phyloP scores from a whole-genome alignment of 2,888 invertebrate species.

The Blera fallax region DNA sequence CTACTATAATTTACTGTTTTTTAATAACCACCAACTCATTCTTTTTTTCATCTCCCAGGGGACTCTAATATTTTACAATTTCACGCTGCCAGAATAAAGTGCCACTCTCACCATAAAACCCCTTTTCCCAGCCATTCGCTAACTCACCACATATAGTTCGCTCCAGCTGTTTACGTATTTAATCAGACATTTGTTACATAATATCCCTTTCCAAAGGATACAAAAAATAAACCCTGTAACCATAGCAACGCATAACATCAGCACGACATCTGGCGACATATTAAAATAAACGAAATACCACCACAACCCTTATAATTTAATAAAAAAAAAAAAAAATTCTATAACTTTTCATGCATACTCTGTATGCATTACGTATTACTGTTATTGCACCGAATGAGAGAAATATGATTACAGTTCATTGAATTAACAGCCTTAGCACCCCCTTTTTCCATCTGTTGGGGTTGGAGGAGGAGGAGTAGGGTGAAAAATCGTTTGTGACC shows the following conservation, averaged over 20 bases:
- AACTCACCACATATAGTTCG: conserved; percentile 32
- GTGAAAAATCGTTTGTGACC: conserved; percentile 23
- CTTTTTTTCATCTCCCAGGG: neutral
- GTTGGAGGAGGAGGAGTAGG: neutral
- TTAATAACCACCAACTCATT: conserved; percentile 1
- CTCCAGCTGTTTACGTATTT: conserved; percentile 49
- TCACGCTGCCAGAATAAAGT: conserved; percentile 39
- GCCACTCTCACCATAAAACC: conserved; percentile 17
- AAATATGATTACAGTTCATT: conserved; percentile 71
- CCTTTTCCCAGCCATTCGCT: conserved; percentile 12
- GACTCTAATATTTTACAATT: conserved; percentile 50
- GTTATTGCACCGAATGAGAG: conserved; percentile 51
- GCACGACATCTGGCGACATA: conserved; percentile 68
- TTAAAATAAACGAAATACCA: conserved; percentile 60
- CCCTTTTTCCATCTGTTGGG: neutral
- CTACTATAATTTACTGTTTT: neutral
- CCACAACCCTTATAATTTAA: conserved; percentile 58
- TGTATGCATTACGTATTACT: conserved; percentile 58
- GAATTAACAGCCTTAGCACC: conserved; percentile 54
- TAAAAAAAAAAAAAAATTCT: conserved; percentile 25
- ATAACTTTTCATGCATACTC: neutral
- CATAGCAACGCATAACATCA: conserved; percentile 17
- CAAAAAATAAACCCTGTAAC: conserved; percentile 23
- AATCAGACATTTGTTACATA: conserved; percentile 58
- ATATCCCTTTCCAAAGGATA: conserved; percentile 30